phyloP scores from a whole-genome alignment of 2,888 invertebrate genomes.

The Drosophila kambysellisi region DNA sequence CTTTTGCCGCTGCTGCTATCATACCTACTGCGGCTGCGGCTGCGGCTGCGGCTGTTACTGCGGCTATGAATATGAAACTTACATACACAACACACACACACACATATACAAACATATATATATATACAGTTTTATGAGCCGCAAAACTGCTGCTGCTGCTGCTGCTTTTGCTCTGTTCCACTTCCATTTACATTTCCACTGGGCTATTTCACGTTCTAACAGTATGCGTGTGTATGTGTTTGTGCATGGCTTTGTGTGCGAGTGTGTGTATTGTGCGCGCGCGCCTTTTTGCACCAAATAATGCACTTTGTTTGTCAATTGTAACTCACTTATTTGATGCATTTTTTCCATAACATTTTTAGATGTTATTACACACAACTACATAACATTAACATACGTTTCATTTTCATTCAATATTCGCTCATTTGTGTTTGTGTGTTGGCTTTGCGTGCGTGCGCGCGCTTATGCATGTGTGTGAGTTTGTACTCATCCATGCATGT shows the following conservation, averaged over 20 bases:
- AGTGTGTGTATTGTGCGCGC: slow-evolving; percentile 49
- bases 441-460: slow-evolving; percentile 39
- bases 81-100: slow-evolving; percentile 16
- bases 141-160: slow-evolving; percentile 43
- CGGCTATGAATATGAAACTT: slow-evolving; percentile 67
- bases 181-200: slow-evolving; percentile 57
- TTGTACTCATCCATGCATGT: slow-evolving; percentile 9
- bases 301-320: slow-evolving; percentile 67
- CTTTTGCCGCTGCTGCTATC: slow-evolving; percentile 52
- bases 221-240: slow-evolving; percentile 35
- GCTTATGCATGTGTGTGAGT: slow-evolving; percentile 22
- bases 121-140: slow-evolving; percentile 13
- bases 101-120: not conserved
- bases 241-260: slow-evolving; percentile 30
- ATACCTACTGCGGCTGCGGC: slow-evolving; percentile 30
- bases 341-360: slow-evolving; percentile 39
- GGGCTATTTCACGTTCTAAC: slow-evolving; percentile 50
- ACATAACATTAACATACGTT: slow-evolving; percentile 10
- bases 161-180: slow-evolving; percentile 42
- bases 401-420: slow-evolving; percentile 62
- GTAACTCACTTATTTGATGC: slow-evolving; percentile 50
- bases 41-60: slow-evolving; percentile 43
- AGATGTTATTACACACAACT: slow-evolving; percentile 2
- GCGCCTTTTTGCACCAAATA: slow-evolving; percentile 65
- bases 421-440: slow-evolving; percentile 18